Evolutionary conservation across 2,888 invertebrate genomes (phyloP), one percentile per base, ranked within the genome.

Genomic region (Phragmatobia fuliginosa): DNA sequence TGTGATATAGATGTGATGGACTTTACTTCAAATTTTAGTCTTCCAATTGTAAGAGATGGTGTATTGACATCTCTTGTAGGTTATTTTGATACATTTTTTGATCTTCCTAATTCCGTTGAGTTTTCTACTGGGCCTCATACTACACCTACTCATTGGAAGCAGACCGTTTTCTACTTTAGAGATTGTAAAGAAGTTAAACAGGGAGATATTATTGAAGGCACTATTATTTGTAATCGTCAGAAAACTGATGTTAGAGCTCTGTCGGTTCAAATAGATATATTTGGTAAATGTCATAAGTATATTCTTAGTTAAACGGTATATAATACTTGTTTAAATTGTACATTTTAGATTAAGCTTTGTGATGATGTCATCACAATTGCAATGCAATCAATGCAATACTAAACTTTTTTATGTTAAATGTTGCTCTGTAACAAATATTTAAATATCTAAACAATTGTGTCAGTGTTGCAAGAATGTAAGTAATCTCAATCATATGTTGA

Each of bases 61-160:
- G 90, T 93, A 41, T 86, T 99, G 49, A 98, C 98, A 2, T 97
- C 98, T 3, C 94, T 99, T 75, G 97, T 97, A 69, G 99, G 99
- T 11, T 99, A 98, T 92, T 99, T 99, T 94, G 98, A 99, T 91
- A 97, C 97, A 36, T 97, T 97, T 87, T 99, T 99, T 91, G 97
- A 97, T 85, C 91, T 97, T 68, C 96, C 96, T 2, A 95, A 96
- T 78, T 91, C 95, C 21, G 95, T 98, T 10, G 91, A 95, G 6
- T 97, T 99, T 83, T 97, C 97, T 66, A 99, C 99, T 0, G 97
- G 98, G 1, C 99, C 99, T 5, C 93, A 96, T 56, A 92, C 95
- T 0, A 95, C 96, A 0, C 95, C 96, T 32, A 99, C 99, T 0
- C 99, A 99, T 94, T 99, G 99, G 99, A 98, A 99, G 87, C 99